Evolutionary conservation across 2,888 invertebrate species (phyloP), one percentile per base, ranked within the genome.

Genomic region (Apamea anceps): DNA sequence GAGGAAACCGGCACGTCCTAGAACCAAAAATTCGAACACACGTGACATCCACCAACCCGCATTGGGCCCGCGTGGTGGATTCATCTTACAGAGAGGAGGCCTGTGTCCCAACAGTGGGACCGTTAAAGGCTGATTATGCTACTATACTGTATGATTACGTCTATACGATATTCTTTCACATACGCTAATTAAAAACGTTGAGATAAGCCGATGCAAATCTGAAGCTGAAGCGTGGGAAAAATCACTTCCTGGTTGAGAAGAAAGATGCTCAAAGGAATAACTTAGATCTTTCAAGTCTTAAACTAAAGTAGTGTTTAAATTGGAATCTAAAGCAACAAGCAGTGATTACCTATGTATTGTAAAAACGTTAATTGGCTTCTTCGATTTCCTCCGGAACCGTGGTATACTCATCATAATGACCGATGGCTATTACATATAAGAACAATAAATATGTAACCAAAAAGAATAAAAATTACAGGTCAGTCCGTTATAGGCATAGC

Each of bases 171-270:
- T 51, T 62, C 13, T 57, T 82, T 79, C 72, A 71, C 68, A 70
- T 63, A 60, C 13, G 37, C 67, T 84, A 84, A 57, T 79, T 84
- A 63, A 72, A 60, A 83, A 77, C 18, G 32, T 66, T 25, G 15
- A 84, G 81, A 84, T 79, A 51, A 62, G 12, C 15, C 48, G 32
- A 82, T 72, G 84, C 37, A 72, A 84, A 84, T 72, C 21, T 57
- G 54, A 67, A n/a, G 54, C 37, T 42, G 18, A 67, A 57, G 28
- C 80, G 81, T 82, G 80, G 62, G 81, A 84, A 60, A 37, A 37
- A 57, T 51, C 57, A 62, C 67, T 68, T 79, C 68, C 67, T 68
- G 48, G 67, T 79, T 79, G 15, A 57, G 25, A 68, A 13, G 1
- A 21, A 32, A 57, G 13, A 63, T 63, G 18, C 13, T 32, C 21